These are phyloP conservation scores for Cataglyphis cursor DNA, from an alignment of 2,888 invertebrate species.

Conservation along the genomic window DNA sequence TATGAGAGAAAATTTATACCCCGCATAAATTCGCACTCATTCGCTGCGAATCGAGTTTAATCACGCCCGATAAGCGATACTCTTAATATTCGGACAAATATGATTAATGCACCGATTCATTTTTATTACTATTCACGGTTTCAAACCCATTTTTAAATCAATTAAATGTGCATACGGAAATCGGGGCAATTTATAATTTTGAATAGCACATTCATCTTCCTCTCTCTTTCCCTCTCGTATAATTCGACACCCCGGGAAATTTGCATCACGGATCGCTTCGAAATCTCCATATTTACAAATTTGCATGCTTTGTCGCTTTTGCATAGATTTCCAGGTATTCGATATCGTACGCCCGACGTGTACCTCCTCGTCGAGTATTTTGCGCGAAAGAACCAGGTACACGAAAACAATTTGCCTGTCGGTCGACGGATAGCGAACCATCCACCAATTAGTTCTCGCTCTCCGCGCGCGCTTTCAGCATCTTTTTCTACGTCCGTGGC, in stretches of 20 bases:
- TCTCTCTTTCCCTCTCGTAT: slow-evolving; percentile 18
- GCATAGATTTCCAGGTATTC: slow-evolving; percentile 48
- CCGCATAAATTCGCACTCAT: slow-evolving; percentile 20
- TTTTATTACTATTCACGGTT: slow-evolving; percentile 50
- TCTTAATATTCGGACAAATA: slow-evolving; percentile 31
- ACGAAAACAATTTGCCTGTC: slow-evolving; percentile 49
- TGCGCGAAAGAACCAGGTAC: slow-evolving; percentile 32
- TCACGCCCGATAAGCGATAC: slow-evolving; percentile 45
- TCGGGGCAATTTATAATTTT: slow-evolving; percentile 52
- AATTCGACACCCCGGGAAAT: slow-evolving; percentile 37
- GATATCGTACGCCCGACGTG: slow-evolving; percentile 25
- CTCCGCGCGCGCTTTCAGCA: slow-evolving; percentile 36
- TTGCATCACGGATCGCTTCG: slow-evolving; percentile 49
- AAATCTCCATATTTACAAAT: slow-evolving; percentile 57
- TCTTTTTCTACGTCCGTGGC: slow-evolving; percentile 52
- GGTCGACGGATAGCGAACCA: slow-evolving; percentile 39
- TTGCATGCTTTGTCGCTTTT: slow-evolving; percentile 57
- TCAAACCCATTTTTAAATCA: slow-evolving; percentile 47
- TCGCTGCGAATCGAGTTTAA: slow-evolving; percentile 33
- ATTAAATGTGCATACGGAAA: slow-evolving; percentile 43
- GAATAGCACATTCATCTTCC: slow-evolving; percentile 2
- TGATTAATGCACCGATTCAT: slow-evolving; percentile 27
- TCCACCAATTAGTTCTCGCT: slow-evolving; percentile 64
- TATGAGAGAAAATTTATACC: slow-evolving; percentile 31
- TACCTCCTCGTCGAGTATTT: slow-evolving; percentile 9